A percentile compares a stretch with the other conserved stretches of the same genome.
Evolutionary conservation across 1,140 invertebrate species (phyloP).

Genomic region (Sarcophaga peregrina): DNA sequence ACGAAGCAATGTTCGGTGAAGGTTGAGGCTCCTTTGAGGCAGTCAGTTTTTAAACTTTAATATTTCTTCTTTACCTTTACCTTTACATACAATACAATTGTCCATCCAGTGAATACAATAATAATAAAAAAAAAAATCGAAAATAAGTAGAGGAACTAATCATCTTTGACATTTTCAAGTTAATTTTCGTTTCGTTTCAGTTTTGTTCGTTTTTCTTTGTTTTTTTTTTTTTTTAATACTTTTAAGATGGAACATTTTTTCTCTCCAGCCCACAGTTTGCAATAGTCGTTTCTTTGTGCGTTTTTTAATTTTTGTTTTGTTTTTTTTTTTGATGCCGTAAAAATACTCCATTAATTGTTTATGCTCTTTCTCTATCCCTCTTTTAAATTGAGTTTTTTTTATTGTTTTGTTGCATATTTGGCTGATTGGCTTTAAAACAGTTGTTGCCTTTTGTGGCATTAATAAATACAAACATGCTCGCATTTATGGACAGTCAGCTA

Average conservation of each 20-base stretch:
- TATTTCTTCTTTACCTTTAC: not conserved
- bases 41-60: not conserved
- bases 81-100: not conserved
- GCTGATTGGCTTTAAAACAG: constrained; percentile 49
- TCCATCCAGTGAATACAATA: not conserved
- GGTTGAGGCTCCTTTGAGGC: too few species aligned
- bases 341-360: too few species aligned
- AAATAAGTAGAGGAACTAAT: constrained; percentile 26
- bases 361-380: too few species aligned
- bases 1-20: not conserved
- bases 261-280: too few species aligned
- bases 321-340: too few species aligned
- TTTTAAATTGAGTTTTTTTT: not conserved
- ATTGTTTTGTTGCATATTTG: constrained; percentile 8
- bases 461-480: constrained; percentile 50
- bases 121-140: constrained; percentile 2
- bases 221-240: not conserved
- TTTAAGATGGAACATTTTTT: not conserved
- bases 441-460: constrained; percentile 53
- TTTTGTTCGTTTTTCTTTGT: not conserved
- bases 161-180: constrained; percentile 40
- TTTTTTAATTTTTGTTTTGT: too few species aligned
- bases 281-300: too few species aligned
- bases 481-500: too few species aligned
- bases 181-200: constrained; percentile 14